Percentiles rank a stretch among this genome's conserved stretches.
Evolutionary conservation across 2,113 vertebrate species (phyloP).

Genomic region (Trogon surrucura): DNA sequence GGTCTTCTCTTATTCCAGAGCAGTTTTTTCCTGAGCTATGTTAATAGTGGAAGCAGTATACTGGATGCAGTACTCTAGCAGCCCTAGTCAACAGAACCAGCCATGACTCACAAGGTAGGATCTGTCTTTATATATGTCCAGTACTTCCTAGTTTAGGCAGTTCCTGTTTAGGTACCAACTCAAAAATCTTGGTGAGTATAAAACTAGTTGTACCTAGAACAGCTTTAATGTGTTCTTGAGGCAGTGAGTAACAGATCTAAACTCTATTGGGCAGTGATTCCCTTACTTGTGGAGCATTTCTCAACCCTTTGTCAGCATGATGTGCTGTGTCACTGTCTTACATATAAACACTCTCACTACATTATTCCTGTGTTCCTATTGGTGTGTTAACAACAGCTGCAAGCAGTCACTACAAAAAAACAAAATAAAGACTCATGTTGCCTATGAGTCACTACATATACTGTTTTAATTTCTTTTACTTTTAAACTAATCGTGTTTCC

Average conservation of each 20-base stretch:
- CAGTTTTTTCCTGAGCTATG: not conserved
- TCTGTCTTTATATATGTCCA: not conserved
- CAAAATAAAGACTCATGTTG: not conserved
- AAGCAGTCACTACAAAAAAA: not conserved
- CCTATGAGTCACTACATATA: not conserved
- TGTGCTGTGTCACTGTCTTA: not conserved
- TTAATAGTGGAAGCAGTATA: not conserved
- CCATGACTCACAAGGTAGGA: not conserved
- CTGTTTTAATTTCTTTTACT: not conserved
- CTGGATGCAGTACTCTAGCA: not conserved
- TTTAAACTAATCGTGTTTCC: slow-evolving; percentile 76
- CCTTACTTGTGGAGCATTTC: not conserved
- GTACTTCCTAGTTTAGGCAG: not conserved
- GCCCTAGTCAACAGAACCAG: not conserved
- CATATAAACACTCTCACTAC: not conserved
- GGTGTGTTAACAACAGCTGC: not conserved
- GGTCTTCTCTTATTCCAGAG: not conserved
- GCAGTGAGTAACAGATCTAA: not conserved
- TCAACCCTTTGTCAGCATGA: not conserved
- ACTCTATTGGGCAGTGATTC: not conserved
- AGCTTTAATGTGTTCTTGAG: not conserved
- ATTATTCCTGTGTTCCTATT: not conserved
- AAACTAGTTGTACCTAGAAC: not conserved
- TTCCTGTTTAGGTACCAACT: not conserved
- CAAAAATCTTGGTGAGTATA: not conserved